These are phyloP conservation scores for Heliocidaris tuberculata DNA, from an alignment of 35 echinoderm and acorn worm genomes.

Conservation along the genomic window DNA sequence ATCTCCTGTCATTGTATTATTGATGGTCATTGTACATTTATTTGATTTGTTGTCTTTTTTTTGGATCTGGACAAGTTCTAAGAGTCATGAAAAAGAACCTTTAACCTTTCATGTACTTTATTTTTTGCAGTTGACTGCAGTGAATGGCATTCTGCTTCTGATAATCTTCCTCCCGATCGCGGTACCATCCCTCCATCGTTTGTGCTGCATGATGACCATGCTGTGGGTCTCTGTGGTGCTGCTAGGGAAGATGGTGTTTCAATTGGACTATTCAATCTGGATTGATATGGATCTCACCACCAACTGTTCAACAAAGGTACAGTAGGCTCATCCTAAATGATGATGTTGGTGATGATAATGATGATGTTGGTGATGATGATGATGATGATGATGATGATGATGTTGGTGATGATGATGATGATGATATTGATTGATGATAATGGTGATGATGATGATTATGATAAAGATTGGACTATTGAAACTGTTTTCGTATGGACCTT, in stretches of 20 bases:
- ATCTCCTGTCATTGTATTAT: too few relatives aligned
- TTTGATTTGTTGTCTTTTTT: neutral
- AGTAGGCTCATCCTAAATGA: neutral
- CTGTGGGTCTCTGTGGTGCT: conserved; percentile 81
- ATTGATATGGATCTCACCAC: neutral
- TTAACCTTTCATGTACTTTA: neutral
- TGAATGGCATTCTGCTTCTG: conserved; percentile 78
- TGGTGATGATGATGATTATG: too few relatives aligned
- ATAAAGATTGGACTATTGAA: too few relatives aligned
- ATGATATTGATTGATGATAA: too few relatives aligned
- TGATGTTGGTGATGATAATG: neutral
- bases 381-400: neutral
- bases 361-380: neutral
- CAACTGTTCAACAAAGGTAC: conserved; percentile 55
- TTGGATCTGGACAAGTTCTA: neutral
- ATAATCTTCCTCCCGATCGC: conserved; percentile 80
- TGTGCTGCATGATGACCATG: conserved; percentile 62
- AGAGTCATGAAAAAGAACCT: neutral
- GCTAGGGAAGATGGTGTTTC: conserved; percentile 82
- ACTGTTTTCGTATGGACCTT: too few relatives aligned
- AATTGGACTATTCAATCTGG: conserved; percentile 54
- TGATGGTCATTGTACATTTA: neutral
- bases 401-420: neutral
- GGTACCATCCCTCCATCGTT: conserved; percentile 62
- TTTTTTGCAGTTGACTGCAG: conserved; percentile 41